Evolutionary conservation across 37 sponge, comb jelly and placozoan genomes (phyloP), one percentile per base, ranked within the genome.

Genomic region (Lycopodina hypogea): DNA sequence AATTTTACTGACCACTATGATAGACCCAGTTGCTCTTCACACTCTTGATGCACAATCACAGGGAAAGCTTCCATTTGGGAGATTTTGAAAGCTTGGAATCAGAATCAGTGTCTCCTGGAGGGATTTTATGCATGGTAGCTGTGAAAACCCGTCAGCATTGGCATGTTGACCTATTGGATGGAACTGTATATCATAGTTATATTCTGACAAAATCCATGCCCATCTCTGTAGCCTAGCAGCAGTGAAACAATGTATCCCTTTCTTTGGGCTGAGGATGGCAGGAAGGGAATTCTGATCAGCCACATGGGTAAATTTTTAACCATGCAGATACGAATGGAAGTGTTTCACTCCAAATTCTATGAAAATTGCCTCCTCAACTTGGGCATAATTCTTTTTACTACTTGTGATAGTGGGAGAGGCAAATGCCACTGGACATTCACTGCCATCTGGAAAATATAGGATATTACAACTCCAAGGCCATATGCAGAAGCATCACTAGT

Each of bases 1-100:
- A 8, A 60, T 28, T 22, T 60, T 60, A 60, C 61, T 28, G 28
- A 90, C 50, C 0, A 86, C 80, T 23, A 71, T 62, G 42, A 86
- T 83, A 53, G 21, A 29, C 9, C 39, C 7, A 29, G 83, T 81
- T 15, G 58, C 75, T 1, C 15, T 18, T 36, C 40, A 37, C 26
- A 81, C n/a, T n/a, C 11, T 30, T 74, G 72, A 21, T 22, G 24
- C 0, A 62, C 4, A 21, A 28, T n/a, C 4, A 60, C 61, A 60
- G 61, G 61, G 19, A 60, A 60, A 6, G 61, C 61, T 60, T 60
- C 61, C 61, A 60, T 60, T 60, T 60, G 61, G 23, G 61, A 60
- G 23, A 75, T 23, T 7, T 60, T 60, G 61, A 60, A 60, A 60
- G 19, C 24, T 60, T 60, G 23, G 61, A 26, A 11, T 60, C 61